Conservation (phyloP, 2,797 vertebrate species). For the Pteropus rufus region DNA sequence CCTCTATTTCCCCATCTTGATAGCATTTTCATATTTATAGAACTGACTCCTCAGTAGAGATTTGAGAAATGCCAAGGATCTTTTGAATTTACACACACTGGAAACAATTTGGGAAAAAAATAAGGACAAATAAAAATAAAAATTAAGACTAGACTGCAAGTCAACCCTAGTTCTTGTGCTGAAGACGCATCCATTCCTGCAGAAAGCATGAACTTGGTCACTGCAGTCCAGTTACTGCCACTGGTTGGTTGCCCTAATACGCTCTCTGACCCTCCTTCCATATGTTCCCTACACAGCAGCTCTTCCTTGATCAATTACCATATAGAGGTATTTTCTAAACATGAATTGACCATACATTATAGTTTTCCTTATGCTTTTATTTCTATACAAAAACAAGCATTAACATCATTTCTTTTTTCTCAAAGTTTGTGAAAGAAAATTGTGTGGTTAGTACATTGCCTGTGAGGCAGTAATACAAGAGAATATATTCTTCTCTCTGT, state of each 20-base stretch:
- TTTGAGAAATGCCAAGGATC: background rate
- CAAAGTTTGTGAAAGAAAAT: background rate
- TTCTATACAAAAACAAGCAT: background rate
- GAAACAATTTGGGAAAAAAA: background rate
- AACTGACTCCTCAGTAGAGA: background rate
- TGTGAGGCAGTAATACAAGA: background rate
- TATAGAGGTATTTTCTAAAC: background rate
- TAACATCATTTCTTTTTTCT: background rate
- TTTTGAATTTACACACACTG: background rate
- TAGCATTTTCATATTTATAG: background rate
- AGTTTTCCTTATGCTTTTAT: background rate
- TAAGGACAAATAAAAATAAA: background rate
- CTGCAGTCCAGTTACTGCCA: accelerated
- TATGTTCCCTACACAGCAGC: background rate
- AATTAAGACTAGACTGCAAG: background rate
- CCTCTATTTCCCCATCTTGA: background rate
- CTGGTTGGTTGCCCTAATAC: background rate
- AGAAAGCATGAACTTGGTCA: background rate
- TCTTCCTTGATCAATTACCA: background rate
- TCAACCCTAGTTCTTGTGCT: background rate
- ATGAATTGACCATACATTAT: background rate
- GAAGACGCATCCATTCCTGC: background rate
- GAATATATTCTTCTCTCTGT: background rate
- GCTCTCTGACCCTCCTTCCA: background rate
- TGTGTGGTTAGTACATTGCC: background rate